Conservation (phyloP, 2,113 vertebrate species). For the Athene noctua region DNA sequence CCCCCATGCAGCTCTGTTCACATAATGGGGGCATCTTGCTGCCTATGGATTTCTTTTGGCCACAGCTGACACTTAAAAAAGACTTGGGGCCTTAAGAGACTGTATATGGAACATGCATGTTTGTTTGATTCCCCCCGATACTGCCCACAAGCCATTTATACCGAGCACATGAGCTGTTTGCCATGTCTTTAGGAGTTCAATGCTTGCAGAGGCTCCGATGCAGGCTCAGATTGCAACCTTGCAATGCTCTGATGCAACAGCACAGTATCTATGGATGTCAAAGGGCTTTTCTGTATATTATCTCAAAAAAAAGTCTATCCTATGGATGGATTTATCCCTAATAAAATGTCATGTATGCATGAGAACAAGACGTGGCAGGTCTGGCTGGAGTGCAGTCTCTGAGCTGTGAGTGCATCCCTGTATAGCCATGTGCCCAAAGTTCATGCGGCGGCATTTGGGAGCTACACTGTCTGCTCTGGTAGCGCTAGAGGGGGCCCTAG, state of each 20-base stretch:
- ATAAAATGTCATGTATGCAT: background rate
- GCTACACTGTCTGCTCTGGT: background rate
- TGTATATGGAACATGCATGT: background rate
- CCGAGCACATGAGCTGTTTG: background rate
- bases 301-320: background rate
- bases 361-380: background rate
- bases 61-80: background rate
- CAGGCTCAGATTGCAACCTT: background rate
- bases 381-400: background rate
- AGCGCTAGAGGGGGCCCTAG: conserved; percentile 60
- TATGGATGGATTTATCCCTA: background rate
- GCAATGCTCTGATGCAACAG: background rate
- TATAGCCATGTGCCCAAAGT: fast-evolving
- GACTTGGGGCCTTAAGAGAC: background rate
- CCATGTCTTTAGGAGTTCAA: fast-evolving
- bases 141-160: too few relatives aligned
- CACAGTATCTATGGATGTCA: background rate
- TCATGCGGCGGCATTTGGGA: background rate
- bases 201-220: background rate
- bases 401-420: background rate
- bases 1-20: background rate
- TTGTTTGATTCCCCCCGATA: background rate
- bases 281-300: background rate
- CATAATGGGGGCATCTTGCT: background rate
- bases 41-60: background rate